Conservation (phyloP, 92 coral and sea anemone species). For the Siderastrea siderea region DNA sequence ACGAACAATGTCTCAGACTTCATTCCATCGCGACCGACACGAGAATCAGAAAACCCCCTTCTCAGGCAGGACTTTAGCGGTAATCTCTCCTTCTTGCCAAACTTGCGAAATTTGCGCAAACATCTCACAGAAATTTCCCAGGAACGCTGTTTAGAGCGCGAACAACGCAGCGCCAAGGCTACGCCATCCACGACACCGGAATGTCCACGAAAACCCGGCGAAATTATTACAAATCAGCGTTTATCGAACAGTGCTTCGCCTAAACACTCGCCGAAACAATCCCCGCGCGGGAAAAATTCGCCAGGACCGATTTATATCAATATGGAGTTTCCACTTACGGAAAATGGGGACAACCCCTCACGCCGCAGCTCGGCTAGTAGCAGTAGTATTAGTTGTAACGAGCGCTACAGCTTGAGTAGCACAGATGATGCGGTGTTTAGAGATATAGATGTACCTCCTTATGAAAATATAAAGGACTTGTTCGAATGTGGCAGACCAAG, state of each 20-base stretch:
- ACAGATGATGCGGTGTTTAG: constrained; percentile 67
- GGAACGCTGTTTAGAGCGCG: constrained; percentile 57
- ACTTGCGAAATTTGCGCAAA: constrained; percentile 68
- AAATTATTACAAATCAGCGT: constrained; percentile 24
- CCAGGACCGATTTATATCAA: constrained; percentile 77
- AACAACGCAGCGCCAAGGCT: constrained; percentile 35
- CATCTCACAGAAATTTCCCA: constrained; percentile 56
- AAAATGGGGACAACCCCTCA: constrained; percentile 71
- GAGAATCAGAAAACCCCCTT: constrained; percentile 96
- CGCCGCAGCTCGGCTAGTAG: constrained; percentile 78
- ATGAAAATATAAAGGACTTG: constrained; percentile 79
- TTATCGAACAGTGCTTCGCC: constrained; percentile 50
- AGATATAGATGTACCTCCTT: constrained; percentile 59
- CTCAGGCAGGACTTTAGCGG: constrained; percentile 83
- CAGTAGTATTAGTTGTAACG: constrained; percentile 62
- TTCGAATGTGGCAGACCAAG: constrained; percentile 51
- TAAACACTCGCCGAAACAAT: constrained; percentile 70
- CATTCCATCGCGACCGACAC: constrained; percentile 83
- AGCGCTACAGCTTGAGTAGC: constrained; percentile 61
- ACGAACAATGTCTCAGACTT: constrained; percentile 65
- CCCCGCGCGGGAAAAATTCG: constrained; percentile 46
- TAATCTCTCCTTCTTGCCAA: constrained; percentile 42
- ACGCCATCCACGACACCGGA: constrained; percentile 38
- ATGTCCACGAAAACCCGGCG: constrained; percentile 51
- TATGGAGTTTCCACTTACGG: constrained; percentile 69